These are phyloP conservation scores for Cabera pusaria DNA, from an alignment of 2,888 invertebrate species.

Conservation along the genomic window DNA sequence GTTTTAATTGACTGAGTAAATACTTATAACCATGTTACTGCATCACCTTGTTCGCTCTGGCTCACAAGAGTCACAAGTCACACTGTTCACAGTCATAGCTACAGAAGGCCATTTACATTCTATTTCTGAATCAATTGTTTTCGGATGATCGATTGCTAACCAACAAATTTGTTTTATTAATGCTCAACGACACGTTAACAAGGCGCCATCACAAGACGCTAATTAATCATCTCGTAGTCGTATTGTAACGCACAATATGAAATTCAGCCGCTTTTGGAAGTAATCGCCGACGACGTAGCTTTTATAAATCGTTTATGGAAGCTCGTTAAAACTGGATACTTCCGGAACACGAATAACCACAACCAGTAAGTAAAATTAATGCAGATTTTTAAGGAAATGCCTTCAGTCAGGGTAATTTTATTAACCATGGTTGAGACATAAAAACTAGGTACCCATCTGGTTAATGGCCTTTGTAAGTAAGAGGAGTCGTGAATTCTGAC, in stretches of 20 bases:
- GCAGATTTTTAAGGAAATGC: constrained; percentile 26
- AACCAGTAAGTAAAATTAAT: constrained; percentile 25
- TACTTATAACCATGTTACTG: constrained; percentile 28
- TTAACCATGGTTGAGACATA: constrained; percentile 18
- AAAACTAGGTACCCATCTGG: constrained; percentile 23
- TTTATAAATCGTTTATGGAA: constrained; percentile 14
- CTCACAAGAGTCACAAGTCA: no score
- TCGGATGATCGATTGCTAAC: constrained; percentile 37
- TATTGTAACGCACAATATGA: constrained; percentile 17
- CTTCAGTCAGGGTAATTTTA: constrained; percentile 26
- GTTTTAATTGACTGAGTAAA: constrained; percentile 31
- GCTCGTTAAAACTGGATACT: constrained; percentile 13
- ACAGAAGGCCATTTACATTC: constrained; percentile 48
- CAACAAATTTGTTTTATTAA: constrained; percentile 27
- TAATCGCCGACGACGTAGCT: constrained; percentile 9
- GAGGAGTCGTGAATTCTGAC: constrained; percentile 36
- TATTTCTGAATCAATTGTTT: constrained; percentile 37
- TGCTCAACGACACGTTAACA: constrained; percentile 10
- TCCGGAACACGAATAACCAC: constrained; percentile 18
- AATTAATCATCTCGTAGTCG: constrained; percentile 23
- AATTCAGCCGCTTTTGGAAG: constrained; percentile 10
- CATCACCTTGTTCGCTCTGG: constrained; percentile 45
- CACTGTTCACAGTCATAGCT: no score
- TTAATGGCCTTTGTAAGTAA: constrained; percentile 31
- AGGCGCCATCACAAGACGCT: no score